A percentile compares a stretch with the other conserved stretches of the same genome.
Conservation (phyloP, 2,888 invertebrate species). For the Lymantria dispar region DNA sequence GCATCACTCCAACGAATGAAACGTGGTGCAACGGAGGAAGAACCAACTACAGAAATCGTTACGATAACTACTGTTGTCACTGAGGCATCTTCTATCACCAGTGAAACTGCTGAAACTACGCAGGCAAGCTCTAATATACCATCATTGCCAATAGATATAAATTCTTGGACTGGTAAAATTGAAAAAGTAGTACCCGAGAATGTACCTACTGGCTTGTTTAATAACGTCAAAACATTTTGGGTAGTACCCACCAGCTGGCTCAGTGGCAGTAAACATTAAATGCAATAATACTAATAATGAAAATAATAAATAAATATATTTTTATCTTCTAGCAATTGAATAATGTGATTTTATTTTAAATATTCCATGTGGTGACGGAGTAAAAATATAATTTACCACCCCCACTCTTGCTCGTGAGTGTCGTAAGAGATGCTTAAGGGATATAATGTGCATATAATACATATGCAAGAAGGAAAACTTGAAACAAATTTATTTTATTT, state of each 20-base stretch:
- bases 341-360: too few species aligned
- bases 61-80: background rate
- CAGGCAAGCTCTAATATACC: background rate
- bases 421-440: too few species aligned
- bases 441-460: too few species aligned
- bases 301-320: too few species aligned
- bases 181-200: background rate
- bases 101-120: background rate
- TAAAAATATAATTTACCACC: too few species aligned
- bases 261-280: background rate
- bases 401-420: too few species aligned
- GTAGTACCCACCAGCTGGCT: background rate
- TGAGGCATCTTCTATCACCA: background rate
- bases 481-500: too few species aligned
- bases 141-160: background rate
- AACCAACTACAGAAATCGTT: background rate
- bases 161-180: background rate
- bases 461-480: too few species aligned
- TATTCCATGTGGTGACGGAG: too few species aligned
- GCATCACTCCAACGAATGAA: conserved; percentile 7
- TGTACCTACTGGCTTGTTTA: background rate
- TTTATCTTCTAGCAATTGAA: too few species aligned
- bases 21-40: background rate
- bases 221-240: background rate
- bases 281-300: background rate